Conservation (phyloP, 1,140 invertebrate species). For the Planococcus citri region DNA sequence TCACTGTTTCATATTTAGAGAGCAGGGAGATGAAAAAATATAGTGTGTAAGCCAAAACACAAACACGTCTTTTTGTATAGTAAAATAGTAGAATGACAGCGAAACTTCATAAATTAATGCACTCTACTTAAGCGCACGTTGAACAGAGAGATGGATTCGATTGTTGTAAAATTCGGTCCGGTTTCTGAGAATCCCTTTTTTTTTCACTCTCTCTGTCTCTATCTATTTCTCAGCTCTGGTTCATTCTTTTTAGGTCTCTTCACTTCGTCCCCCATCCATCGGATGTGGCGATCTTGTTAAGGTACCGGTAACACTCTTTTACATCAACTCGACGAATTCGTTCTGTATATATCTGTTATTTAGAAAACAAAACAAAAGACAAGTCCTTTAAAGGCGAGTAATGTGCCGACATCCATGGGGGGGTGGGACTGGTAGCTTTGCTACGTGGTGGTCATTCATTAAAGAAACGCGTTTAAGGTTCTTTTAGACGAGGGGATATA, state of each 20-base stretch:
- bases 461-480: neutral
- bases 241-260: no score
- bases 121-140: neutral
- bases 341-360: neutral
- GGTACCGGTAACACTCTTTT: constrained; percentile 1
- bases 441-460: constrained; percentile 1
- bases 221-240: no score
- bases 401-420: neutral
- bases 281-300: neutral
- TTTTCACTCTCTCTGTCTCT: no score
- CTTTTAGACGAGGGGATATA: neutral
- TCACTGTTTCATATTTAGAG: no score
- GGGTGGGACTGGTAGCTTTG: neutral
- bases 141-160: neutral
- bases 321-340: neutral
- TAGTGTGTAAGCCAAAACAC: neutral
- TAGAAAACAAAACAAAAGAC: constrained; percentile 4
- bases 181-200: neutral
- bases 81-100: neutral
- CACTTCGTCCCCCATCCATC: neutral
- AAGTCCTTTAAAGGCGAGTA: neutral
- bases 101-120: constrained; percentile 4
- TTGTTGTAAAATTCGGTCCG: neutral
- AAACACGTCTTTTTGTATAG: neutral
- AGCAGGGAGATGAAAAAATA: neutral